These are phyloP conservation scores for Acanthosepion lycidas DNA, from an alignment of 2,888 invertebrate genomes.

Conservation along the genomic window DNA sequence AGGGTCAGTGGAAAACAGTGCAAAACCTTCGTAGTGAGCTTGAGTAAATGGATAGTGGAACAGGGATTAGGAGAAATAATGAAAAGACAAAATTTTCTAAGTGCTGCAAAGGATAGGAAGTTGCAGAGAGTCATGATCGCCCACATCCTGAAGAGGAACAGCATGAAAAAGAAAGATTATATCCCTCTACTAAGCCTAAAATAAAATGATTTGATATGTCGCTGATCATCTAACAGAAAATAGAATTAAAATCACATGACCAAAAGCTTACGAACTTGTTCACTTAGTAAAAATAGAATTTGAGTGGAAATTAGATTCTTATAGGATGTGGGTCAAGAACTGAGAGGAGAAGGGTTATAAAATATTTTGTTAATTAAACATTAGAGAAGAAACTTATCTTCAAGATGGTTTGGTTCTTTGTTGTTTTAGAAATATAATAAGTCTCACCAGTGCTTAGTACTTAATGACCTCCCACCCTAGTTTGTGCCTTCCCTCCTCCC, in stretches of 20 bases:
- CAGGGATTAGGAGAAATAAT: no score
- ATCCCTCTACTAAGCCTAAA: not conserved
- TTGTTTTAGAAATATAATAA: not conserved
- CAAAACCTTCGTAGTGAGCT: no score
- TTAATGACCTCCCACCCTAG: not conserved
- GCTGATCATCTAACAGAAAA: not conserved
- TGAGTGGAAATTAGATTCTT: not conserved
- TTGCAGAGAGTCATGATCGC: no score
- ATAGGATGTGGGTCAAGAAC: not conserved
- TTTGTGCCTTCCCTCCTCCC: not conserved
- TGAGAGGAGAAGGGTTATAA: not conserved
- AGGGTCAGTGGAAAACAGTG: no score
- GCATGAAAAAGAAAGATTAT: no score
- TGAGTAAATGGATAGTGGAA: no score
- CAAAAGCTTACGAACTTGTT: not conserved
- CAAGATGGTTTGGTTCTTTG: not conserved
- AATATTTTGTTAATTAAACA: constrained; percentile 33
- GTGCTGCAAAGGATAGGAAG: no score
- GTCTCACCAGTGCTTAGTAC: not conserved
- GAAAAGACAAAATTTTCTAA: no score
- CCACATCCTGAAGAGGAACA: no score
- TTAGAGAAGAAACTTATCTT: not conserved
- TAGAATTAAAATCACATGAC: not conserved
- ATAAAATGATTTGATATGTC: not conserved
- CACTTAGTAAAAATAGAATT: not conserved